A percentile compares a stretch with the other conserved stretches of the same genome.
phyloP scores from a whole-genome alignment of 2,888 invertebrate species.

The Thecophora atra region DNA sequence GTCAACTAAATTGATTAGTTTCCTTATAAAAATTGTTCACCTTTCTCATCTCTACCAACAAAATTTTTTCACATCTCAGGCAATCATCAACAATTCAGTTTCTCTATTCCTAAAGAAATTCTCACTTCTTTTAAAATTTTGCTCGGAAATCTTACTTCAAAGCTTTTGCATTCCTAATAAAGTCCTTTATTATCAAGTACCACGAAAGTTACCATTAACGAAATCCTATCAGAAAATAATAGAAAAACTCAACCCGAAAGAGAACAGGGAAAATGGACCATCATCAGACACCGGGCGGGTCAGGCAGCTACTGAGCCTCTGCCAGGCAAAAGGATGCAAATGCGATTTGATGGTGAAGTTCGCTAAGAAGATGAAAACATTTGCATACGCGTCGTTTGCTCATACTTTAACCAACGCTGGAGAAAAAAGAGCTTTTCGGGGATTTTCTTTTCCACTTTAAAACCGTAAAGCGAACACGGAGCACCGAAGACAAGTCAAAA shows the following conservation, averaged over 20 bases:
- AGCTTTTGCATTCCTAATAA: conserved; percentile 2
- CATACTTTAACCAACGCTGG: conserved; percentile 24
- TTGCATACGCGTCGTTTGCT: conserved; percentile 29
- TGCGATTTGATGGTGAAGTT: conserved; percentile 37
- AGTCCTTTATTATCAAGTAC: conserved; percentile 19
- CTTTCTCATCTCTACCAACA: too few species aligned
- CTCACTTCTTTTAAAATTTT: too few species aligned
- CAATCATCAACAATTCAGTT: too few species aligned
- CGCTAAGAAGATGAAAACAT: conserved; percentile 36
- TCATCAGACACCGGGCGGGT: conserved; percentile 20
- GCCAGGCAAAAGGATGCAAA: conserved; percentile 37
- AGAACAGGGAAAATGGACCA: background rate
- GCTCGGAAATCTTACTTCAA: too few species aligned
- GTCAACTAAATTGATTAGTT: too few species aligned
- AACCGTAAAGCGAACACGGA: background rate
- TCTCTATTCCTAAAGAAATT: too few species aligned
- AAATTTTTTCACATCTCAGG: too few species aligned
- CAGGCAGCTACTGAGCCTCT: conserved; percentile 26
- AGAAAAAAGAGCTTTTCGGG: conserved; percentile 25
- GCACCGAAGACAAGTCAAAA: conserved; percentile 10
- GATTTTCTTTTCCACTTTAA: conserved; percentile 32
- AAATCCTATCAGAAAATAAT: conserved; percentile 23
- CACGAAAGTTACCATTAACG: conserved; percentile 21
- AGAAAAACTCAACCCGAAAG: background rate
- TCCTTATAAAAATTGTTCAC: too few species aligned